Evolutionary conservation across 2,797 vertebrate species (phyloP).

Genomic region (Bufotes viridis): DNA sequence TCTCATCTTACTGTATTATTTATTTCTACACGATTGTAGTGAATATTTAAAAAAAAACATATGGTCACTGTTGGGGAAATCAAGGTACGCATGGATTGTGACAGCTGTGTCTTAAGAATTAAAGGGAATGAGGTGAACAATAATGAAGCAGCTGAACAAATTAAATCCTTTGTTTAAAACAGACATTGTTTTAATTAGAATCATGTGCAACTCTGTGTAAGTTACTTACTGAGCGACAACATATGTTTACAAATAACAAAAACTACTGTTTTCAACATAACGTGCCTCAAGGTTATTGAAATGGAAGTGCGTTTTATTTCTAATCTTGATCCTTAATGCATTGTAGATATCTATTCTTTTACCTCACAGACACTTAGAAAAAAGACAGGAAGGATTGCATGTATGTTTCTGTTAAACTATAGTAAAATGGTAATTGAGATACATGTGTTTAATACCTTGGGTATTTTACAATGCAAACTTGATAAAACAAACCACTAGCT

Average conservation of each 20-base stretch:
- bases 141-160: constrained; percentile 46
- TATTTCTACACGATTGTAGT: constrained; percentile 19
- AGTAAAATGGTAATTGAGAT: constrained; percentile 44
- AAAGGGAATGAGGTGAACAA: constrained; percentile 11
- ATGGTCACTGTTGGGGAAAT: constrained; percentile 44
- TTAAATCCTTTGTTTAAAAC: constrained; percentile 64
- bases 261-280: constrained; percentile 66
- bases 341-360: constrained; percentile 6
- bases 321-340: constrained; percentile 36
- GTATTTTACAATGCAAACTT: constrained; percentile 45
- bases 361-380: not conserved
- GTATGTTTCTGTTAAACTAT: constrained; percentile 5
- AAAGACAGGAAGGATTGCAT: constrained; percentile 8
- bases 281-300: constrained; percentile 57
- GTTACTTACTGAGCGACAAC: constrained; percentile 62
- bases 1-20: constrained; percentile 6
- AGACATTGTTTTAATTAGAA: constrained; percentile 65
- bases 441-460: constrained; percentile 38
- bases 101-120: constrained; percentile 48
- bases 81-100: constrained; percentile 44
- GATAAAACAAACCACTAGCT: constrained; percentile 41
- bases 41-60: constrained; percentile 17
- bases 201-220: constrained; percentile 61
- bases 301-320: constrained; percentile 63
- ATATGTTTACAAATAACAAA: constrained; percentile 69